Evolutionary conservation across 2,113 vertebrate genomes (phyloP), one percentile per base, ranked within the genome.

Genomic region (Tamias sibiricus): DNA sequence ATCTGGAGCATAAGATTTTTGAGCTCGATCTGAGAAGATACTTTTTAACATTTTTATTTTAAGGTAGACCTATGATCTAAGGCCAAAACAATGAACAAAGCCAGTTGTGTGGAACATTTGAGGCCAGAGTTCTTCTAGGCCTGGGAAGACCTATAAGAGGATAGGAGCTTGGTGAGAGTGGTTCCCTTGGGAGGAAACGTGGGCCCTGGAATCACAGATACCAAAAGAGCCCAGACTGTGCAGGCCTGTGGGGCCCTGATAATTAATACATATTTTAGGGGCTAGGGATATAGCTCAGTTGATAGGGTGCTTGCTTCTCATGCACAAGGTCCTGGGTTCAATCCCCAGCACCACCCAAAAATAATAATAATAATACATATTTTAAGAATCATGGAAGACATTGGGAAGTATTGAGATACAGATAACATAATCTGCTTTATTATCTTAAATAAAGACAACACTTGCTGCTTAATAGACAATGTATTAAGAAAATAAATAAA

Each of bases 121-220:
- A 24, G 59, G 7, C 11, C 14, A 28, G 8, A 68, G 12, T 19
- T 1, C 22, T 26, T 0, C 22, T 1, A 6, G 17, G 7, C 24
- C 6, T 54, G 7, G 20, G 66, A 44, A 59, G 11, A 0, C 9
- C n/a, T 19, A 72, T 24, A 77, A 42, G 71, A 74, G 17, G 28
- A 8, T 40, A 79, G 11, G 40, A 71, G 7, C 0, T 24, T 49
- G 32, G 7, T 35, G 42, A 44, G 10, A 24, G 30, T 16, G 2
- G 22, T 37, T 1, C 30, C 2, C 37, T 26, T 12, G 9, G 8
- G 6, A 17, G 62, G 8, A 9, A 2, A 12, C 47, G 1, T 2
- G 17, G 9, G 44, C 20, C 40, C 24, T 52, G 14, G 13, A 47
- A 20, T 75, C 37, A 28, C 32, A 40, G 11, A 22, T 1, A 44